These are phyloP conservation scores for Sebastes steindachneri DNA, from an alignment of 2,797 vertebrate genomes.

Conservation along the genomic window DNA sequence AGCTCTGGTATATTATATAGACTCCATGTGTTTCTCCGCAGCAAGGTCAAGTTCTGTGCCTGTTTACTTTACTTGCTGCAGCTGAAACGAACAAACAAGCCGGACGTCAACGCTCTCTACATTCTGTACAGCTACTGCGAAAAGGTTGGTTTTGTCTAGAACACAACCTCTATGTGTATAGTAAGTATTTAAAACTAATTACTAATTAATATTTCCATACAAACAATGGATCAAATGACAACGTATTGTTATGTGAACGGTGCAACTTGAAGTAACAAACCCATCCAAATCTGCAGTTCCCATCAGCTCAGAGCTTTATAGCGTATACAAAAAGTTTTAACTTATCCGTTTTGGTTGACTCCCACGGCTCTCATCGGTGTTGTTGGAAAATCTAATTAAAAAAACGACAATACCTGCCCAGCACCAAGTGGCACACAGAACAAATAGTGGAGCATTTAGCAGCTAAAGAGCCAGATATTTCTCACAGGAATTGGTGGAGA, in stretches of 20 bases:
- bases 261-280: not conserved
- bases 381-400: not conserved
- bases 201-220: not conserved
- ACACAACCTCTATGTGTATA: not conserved
- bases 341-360: not conserved
- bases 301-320: not conserved
- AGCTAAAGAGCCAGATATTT: not conserved
- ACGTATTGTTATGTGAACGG: not conserved
- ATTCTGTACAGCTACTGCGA: not conserved
- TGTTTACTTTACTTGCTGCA: slow-evolving; percentile 41
- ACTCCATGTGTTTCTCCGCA: slow-evolving; percentile 49
- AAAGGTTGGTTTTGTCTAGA: not conserved
- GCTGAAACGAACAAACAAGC: slow-evolving; percentile 39
- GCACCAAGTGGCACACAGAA: not conserved
- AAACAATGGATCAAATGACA: not conserved
- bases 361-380: not conserved
- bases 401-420: not conserved
- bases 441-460: not conserved
- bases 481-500: not conserved
- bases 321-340: not conserved
- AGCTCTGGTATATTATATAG: slow-evolving; percentile 43
- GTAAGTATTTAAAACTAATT: not conserved
- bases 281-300: not conserved
- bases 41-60: slow-evolving; percentile 53
- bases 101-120: slow-evolving; percentile 4